phyloP scores from a whole-genome alignment of 2,113 vertebrate species.

The Rhinichthys klamathensis region DNA sequence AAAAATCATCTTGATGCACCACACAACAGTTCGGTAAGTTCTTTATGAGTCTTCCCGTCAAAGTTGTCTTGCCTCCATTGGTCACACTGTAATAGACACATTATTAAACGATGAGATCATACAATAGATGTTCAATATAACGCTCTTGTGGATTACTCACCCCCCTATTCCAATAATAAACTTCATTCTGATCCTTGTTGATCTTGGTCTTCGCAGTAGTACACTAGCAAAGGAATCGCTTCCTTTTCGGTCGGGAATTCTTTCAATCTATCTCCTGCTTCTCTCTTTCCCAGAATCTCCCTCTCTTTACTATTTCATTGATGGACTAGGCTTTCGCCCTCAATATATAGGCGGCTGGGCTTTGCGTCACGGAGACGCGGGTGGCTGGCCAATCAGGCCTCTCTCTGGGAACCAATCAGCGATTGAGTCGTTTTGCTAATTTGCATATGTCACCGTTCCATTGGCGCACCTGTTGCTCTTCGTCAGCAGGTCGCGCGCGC shows the following conservation, averaged over 20 bases:
- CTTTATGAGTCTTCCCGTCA: constrained; percentile 76
- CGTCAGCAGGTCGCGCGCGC: constrained; percentile 38
- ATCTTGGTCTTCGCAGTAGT: constrained; percentile 66
- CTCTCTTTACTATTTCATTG: constrained; percentile 80
- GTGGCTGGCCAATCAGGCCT: constrained; percentile 49
- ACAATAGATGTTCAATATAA: neutral
- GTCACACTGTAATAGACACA: constrained; percentile 73
- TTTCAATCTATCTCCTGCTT: constrained; percentile 47
- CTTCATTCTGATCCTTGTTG: constrained; percentile 73
- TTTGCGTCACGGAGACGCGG: constrained; percentile 54
- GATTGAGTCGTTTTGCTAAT: neutral
- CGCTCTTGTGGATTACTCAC: constrained; percentile 62
- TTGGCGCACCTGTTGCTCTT: constrained; percentile 66
- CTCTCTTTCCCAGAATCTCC: constrained; percentile 57
- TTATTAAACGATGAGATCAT: neutral
- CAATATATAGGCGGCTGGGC: constrained; percentile 66
- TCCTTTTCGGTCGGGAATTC: constrained; percentile 52
- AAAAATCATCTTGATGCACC: constrained; percentile 83
- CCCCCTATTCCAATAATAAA: constrained; percentile 80
- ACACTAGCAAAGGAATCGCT: constrained; percentile 67
- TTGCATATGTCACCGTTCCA: constrained; percentile 57
- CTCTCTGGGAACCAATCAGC: constrained; percentile 61
- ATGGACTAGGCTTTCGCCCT: constrained; percentile 65
- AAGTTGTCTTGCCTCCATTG: constrained; percentile 83
- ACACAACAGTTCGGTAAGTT: constrained; percentile 81